phyloP scores from a whole-genome alignment of 2,797 vertebrate species.

The Agapornis canus region DNA sequence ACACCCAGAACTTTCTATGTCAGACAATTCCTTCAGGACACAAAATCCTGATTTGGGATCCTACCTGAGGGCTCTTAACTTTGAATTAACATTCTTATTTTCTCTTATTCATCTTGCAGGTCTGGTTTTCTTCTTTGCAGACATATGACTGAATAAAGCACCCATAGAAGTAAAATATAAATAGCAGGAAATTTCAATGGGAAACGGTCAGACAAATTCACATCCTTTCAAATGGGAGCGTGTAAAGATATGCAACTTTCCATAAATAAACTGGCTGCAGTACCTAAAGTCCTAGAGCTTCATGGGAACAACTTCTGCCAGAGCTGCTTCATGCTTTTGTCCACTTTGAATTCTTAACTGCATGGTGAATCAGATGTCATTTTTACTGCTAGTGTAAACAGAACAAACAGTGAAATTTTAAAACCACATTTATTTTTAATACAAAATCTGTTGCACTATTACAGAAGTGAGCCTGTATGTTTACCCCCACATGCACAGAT shows the following conservation, averaged over 20 bases:
- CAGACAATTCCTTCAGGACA: neutral
- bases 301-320: neutral
- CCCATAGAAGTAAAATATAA: neutral
- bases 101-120: neutral
- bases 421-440: conserved; percentile 95
- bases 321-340: neutral
- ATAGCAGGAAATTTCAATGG: neutral
- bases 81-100: neutral
- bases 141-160: neutral
- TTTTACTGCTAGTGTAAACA: conserved; percentile 32
- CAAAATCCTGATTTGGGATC: neutral
- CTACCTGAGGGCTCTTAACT: neutral
- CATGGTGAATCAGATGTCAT: neutral
- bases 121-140: neutral
- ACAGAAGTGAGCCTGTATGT: conserved; percentile 79
- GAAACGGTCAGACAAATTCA: neutral
- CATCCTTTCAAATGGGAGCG: neutral
- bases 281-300: neutral
- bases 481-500: conserved; percentile 85
- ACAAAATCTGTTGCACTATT: conserved; percentile 88
- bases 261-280: neutral
- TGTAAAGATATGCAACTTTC: neutral
- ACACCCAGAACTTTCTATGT: neutral
- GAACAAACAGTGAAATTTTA: conserved; percentile 82
- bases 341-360: neutral